These are phyloP conservation scores for Falcaria lacertinaria DNA, from an alignment of 2,888 invertebrate genomes.

Conservation along the genomic window DNA sequence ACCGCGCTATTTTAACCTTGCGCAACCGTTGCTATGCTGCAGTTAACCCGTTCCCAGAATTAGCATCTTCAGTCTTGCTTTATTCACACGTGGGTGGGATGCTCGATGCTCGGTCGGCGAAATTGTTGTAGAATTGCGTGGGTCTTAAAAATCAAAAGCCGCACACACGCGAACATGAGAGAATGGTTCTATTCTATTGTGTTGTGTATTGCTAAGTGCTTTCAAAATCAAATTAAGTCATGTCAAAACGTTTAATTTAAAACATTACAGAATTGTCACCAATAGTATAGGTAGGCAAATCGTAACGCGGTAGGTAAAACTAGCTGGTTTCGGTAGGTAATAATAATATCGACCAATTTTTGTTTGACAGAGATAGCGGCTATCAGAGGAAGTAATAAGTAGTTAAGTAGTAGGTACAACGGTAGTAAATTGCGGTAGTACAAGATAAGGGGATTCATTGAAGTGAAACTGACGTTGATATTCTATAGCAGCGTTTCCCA, in stretches of 20 bases:
- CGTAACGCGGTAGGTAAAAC: too few species aligned
- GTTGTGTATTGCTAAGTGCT: too few species aligned
- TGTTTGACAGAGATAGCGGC: not conserved
- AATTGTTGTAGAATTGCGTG: not conserved
- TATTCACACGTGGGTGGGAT: conserved; percentile 34
- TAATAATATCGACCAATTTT: not conserved
- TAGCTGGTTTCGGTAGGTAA: too few species aligned
- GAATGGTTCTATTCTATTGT: too few species aligned
- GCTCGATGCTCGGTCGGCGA: not conserved
- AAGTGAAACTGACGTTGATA: not conserved
- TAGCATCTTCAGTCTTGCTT: conserved; percentile 39
- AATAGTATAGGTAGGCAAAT: too few species aligned
- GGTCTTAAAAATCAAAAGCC: not conserved
- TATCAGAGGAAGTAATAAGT: conserved; percentile 2
- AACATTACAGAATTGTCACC: too few species aligned
- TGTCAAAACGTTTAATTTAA: too few species aligned
- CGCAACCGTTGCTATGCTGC: conserved; percentile 73
- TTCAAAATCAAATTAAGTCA: too few species aligned
- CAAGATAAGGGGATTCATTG: not conserved
- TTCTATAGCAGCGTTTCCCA: too few species aligned
- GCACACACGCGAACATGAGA: too few species aligned
- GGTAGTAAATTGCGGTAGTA: not conserved
- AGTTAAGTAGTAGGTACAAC: too few species aligned
- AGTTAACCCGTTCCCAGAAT: conserved; percentile 56
- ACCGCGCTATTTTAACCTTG: conserved; percentile 68